phyloP scores from a whole-genome alignment of 2,113 vertebrate genomes.

The Meles meles region DNA sequence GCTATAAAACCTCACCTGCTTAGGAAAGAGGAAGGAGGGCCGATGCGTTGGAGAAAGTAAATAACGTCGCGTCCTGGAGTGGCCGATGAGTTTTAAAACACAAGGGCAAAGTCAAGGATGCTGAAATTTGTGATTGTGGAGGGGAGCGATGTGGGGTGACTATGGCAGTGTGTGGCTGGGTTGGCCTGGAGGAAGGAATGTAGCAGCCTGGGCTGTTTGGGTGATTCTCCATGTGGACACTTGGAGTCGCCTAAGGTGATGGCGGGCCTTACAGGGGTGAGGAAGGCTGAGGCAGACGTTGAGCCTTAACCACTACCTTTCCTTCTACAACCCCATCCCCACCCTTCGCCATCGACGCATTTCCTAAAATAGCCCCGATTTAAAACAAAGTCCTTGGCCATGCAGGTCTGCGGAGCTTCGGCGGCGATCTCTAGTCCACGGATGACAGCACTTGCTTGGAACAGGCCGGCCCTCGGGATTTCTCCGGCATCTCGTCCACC shows the following conservation, averaged over 20 bases:
- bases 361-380: background rate
- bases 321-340: background rate
- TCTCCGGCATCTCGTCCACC: background rate
- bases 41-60: background rate
- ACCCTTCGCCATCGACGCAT: background rate
- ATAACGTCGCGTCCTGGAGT: background rate
- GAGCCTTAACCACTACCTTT: background rate
- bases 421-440: background rate
- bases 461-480: background rate
- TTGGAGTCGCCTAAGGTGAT: background rate
- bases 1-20: background rate
- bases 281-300: background rate
- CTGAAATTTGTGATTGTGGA: background rate
- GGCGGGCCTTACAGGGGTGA: rapidly evolving
- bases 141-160: background rate
- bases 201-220: background rate
- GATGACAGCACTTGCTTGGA: background rate
- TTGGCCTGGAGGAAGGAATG: background rate
- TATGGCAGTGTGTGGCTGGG: background rate
- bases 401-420: background rate
- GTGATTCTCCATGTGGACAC: background rate
- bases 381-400: background rate
- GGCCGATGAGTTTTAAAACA: background rate
- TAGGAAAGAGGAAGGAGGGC: background rate
- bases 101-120: background rate